phyloP scores from a whole-genome alignment of 92 coral and sea anemone species.

The Desmophyllum pertusum region DNA sequence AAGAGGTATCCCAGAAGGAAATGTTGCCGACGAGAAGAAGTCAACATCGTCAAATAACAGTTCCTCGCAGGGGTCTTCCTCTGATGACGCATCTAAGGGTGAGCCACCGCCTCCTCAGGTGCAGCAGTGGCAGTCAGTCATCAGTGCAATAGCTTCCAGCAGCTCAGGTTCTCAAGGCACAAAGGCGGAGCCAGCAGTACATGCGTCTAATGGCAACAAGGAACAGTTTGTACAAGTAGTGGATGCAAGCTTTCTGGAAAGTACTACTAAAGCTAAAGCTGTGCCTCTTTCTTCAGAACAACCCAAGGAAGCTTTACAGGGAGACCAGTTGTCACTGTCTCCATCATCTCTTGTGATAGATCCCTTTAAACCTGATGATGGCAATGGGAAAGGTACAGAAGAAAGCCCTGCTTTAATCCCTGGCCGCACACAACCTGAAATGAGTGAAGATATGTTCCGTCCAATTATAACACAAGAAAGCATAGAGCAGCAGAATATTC shows the following conservation, averaged over 20 bases:
- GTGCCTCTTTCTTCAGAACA: background rate
- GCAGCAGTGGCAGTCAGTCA: slow-evolving; percentile 57
- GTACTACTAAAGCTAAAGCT: too few species aligned
- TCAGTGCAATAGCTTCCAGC: slow-evolving; percentile 7
- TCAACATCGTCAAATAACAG: slow-evolving; percentile 24
- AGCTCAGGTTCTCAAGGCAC: slow-evolving; percentile 10
- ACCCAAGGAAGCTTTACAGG: background rate
- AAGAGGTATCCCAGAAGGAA: background rate
- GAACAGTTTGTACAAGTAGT: background rate
- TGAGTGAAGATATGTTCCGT: slow-evolving; percentile 79
- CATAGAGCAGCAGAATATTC: background rate
- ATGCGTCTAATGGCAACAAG: background rate
- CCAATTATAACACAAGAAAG: slow-evolving; percentile 42
- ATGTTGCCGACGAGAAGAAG: slow-evolving; percentile 6
- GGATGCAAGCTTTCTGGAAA: slow-evolving; percentile 4
- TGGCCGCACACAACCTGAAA: slow-evolving; percentile 71
- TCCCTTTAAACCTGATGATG: slow-evolving; percentile 28
- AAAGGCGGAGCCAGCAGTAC: background rate
- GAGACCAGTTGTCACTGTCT: slow-evolving; percentile 53
- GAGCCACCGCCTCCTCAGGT: slow-evolving; percentile 7
- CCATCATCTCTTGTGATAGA: slow-evolving; percentile 73
- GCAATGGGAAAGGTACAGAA: background rate
- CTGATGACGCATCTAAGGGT: slow-evolving; percentile 9
- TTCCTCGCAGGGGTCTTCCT: slow-evolving; percentile 20
- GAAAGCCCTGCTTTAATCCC: background rate